Percentiles rank a stretch among this genome's conserved stretches.
These are phyloP conservation scores for Pseudococcus viburni DNA, from an alignment of 2,888 invertebrate species.

Conservation along the genomic window DNA sequence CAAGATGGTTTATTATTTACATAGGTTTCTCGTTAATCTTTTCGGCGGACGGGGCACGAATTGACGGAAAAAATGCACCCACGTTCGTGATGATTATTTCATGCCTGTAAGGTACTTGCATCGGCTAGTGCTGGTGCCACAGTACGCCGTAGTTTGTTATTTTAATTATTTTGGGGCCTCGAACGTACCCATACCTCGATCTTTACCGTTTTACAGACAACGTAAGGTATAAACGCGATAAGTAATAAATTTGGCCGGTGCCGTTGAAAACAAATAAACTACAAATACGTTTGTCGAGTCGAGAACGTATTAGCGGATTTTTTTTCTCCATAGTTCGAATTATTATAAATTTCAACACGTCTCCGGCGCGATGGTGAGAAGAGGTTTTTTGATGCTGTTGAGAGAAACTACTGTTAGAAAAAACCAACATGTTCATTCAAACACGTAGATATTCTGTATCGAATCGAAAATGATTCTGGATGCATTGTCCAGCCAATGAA, in stretches of 20 bases:
- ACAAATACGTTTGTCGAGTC: too few species aligned
- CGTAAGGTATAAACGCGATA: not conserved
- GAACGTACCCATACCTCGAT: not conserved
- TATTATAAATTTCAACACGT: slow-evolving; percentile 18
- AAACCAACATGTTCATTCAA: not conserved
- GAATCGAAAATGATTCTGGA: slow-evolving; percentile 55
- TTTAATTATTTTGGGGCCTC: slow-evolving; percentile 43
- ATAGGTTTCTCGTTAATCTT: slow-evolving; percentile 48
- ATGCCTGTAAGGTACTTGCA: slow-evolving; percentile 37
- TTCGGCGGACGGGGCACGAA: slow-evolving; percentile 16
- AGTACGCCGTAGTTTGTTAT: slow-evolving; percentile 29
- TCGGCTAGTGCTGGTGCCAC: too few species aligned
- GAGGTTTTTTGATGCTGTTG: not conserved
- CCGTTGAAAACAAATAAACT: not conserved
- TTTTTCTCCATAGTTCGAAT: not conserved
- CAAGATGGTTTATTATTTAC: slow-evolving; percentile 8
- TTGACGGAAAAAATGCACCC: slow-evolving; percentile 57
- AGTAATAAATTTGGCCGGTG: slow-evolving; percentile 13
- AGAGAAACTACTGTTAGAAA: not conserved
- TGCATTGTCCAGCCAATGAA: slow-evolving; percentile 1
- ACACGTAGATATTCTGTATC: slow-evolving; percentile 55
- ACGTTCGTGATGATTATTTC: slow-evolving; percentile 57
- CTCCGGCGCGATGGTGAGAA: not conserved
- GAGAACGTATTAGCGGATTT: not conserved
- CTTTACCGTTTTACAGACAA: slow-evolving; percentile 10